phyloP scores from a whole-genome alignment of 1,140 invertebrate species.

The Rhopalosiphum padi region DNA sequence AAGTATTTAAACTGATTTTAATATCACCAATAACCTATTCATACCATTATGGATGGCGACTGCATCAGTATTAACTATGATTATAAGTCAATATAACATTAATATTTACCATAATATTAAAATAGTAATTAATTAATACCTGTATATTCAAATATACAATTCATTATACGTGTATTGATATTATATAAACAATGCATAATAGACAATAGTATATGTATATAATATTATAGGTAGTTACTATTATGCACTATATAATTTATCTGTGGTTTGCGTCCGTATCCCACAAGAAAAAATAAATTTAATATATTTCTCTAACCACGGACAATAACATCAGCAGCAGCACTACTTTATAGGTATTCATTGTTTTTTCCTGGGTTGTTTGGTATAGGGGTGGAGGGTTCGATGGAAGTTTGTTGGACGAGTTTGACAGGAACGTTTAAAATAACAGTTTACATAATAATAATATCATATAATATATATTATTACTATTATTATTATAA shows the following conservation, averaged over 20 bases:
- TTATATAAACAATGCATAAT: background rate
- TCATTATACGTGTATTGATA: no score
- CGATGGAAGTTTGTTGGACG: background rate
- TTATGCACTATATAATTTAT: background rate
- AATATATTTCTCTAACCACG: background rate
- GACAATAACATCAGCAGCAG: background rate
- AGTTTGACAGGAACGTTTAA: background rate
- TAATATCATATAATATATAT: conserved; percentile 12
- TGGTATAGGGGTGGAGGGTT: no score
- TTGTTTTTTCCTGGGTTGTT: background rate
- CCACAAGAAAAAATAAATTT: background rate
- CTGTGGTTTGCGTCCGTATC: background rate
- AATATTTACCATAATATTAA: no score
- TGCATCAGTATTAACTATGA: no score
- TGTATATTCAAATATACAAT: no score
- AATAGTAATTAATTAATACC: no score
- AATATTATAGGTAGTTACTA: background rate
- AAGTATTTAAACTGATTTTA: no score
- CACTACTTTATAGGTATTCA: background rate
- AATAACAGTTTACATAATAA: conserved; percentile 14
- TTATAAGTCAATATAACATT: no score
- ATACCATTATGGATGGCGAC: no score
- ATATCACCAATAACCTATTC: no score
- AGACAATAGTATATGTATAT: background rate
- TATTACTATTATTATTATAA: background rate